Evolutionary conservation across 2,888 invertebrate genomes (phyloP).

Genomic region (Anthoptus insignis): DNA sequence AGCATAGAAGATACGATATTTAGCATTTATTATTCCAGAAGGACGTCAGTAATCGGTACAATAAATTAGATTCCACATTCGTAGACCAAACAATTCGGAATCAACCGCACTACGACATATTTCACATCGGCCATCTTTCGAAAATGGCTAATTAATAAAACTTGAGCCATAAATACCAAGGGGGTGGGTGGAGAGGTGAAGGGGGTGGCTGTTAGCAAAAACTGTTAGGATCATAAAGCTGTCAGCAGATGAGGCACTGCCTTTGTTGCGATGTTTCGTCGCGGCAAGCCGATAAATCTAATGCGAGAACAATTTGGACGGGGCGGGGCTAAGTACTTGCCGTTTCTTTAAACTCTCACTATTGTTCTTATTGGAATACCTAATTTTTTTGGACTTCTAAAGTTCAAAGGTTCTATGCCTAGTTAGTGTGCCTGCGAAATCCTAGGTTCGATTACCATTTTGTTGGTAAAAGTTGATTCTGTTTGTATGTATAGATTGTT

Average conservation of each 20-base stretch:
- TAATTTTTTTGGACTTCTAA: background rate
- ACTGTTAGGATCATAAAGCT: conserved; percentile 86
- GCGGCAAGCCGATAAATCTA: conserved; percentile 76
- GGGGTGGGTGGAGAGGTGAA: conserved; percentile 58
- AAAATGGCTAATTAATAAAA: conserved; percentile 84
- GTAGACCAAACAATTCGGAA: conserved; percentile 7
- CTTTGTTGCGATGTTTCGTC: conserved; percentile 80
- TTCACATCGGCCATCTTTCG: conserved; percentile 58
- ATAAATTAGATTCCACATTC: background rate
- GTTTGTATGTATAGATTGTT: no score
- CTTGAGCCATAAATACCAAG: conserved; percentile 79
- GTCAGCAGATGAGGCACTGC: conserved; percentile 84
- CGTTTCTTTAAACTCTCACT: conserved; percentile 26
- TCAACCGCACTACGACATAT: conserved; percentile 23
- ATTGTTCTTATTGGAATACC: background rate
- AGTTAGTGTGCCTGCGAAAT: no score
- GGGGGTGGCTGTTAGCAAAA: conserved; percentile 85
- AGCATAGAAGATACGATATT: no score
- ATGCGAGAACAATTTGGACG: conserved; percentile 75
- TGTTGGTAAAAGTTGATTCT: no score
- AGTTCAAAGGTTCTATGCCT: no score
- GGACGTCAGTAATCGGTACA: no score
- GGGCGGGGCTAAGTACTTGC: conserved; percentile 42
- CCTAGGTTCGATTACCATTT: no score
- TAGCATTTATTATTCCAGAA: no score